Conservation (phyloP, 2,797 vertebrate species). For the Urosaurus nigricauda region DNA sequence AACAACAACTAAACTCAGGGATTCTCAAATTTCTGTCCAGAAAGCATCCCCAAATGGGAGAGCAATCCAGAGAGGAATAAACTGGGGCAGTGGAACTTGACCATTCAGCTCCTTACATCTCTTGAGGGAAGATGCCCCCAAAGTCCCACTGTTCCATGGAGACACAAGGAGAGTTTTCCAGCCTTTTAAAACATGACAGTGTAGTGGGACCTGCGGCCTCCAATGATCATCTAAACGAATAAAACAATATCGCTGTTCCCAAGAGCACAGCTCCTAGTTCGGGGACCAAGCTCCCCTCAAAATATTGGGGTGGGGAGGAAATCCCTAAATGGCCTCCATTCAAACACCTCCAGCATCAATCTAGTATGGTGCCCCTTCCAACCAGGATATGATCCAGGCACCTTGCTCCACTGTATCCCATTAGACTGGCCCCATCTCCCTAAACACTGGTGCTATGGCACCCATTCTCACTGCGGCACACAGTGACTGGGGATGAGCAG, state of each 20-base stretch:
- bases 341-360: too few species aligned
- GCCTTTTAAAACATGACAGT: background rate
- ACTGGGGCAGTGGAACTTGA: background rate
- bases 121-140: background rate
- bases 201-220: too few species aligned
- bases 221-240: background rate
- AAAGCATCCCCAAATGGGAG: background rate
- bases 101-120: background rate
- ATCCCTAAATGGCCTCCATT: background rate
- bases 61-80: background rate
- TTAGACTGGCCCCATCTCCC: background rate
- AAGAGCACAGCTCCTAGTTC: background rate
- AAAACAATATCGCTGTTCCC: too few species aligned
- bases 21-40: background rate
- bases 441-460: background rate
- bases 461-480: background rate
- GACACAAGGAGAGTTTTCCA: too few species aligned
- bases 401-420: background rate
- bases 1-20: background rate
- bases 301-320: background rate
- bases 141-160: background rate
- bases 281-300: background rate
- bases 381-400: background rate
- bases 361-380: background rate
- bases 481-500: background rate